These are phyloP conservation scores for Astyanax mexicanus DNA, from an alignment of 2,797 vertebrate species.

Conservation along the genomic window DNA sequence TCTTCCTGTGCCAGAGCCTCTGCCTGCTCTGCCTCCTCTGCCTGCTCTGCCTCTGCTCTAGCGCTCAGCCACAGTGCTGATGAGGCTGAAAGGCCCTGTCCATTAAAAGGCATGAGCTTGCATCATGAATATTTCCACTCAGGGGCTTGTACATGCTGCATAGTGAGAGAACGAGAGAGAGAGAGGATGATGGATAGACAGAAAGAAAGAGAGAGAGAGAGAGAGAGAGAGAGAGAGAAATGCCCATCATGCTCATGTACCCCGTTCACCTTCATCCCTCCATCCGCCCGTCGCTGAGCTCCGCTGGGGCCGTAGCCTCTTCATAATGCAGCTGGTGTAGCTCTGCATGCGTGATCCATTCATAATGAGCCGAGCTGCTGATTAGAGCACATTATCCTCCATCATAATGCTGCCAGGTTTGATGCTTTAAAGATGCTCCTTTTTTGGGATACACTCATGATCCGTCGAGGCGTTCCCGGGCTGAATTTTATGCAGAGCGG, in stretches of 20 bases:
- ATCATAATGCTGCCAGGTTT: conserved; percentile 22
- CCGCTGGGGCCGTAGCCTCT: not conserved
- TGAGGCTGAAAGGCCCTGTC: conserved; percentile 52
- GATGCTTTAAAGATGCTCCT: conserved; percentile 17
- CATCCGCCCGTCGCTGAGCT: conserved; percentile 1
- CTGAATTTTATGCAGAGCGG: not conserved
- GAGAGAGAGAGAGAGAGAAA: not conserved
- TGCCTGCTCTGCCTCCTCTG: conserved; percentile 41
- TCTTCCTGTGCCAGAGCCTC: conserved; percentile 32
- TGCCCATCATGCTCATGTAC: not conserved
- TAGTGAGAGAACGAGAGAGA: conserved; percentile 7
- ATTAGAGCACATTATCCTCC: conserved; percentile 42
- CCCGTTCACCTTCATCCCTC: conserved; percentile 21
- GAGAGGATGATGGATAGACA: not conserved
- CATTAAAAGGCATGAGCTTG: conserved; percentile 53
- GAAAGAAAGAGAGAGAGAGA: not conserved
- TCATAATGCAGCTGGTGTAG: not conserved
- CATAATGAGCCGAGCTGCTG: conserved; percentile 22
- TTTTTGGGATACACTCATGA: not conserved
- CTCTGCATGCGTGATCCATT: conserved; percentile 1
- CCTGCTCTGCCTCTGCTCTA: conserved; percentile 40
- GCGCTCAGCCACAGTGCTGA: conserved; percentile 40
- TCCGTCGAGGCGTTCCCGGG: not conserved
- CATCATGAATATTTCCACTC: conserved; percentile 54
- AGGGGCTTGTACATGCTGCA: conserved; percentile 22